These are phyloP conservation scores for Muntiacus muntjak DNA, from an alignment of 2,113 vertebrate genomes.

Conservation along the genomic window DNA sequence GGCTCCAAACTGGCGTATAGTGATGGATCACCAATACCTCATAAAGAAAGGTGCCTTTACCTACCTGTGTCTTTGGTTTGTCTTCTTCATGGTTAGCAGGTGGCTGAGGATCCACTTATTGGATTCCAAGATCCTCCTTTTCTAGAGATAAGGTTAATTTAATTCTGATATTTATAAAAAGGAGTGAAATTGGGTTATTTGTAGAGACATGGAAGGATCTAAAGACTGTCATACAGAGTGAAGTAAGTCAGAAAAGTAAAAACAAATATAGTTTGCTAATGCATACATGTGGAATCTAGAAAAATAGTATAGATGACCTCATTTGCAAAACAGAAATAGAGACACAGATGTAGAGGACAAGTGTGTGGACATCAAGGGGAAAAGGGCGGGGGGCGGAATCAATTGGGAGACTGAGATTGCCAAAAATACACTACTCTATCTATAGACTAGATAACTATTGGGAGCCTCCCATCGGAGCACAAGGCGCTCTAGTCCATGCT, in stretches of 20 bases:
- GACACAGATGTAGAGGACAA: neutral
- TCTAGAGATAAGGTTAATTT: neutral
- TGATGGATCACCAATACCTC: neutral
- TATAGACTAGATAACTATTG: neutral
- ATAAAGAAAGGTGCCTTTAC: neutral
- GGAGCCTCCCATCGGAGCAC: fast-evolving
- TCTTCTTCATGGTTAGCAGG: neutral
- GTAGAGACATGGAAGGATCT: neutral
- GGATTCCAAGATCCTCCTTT: neutral
- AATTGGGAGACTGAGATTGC: neutral
- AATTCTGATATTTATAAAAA: neutral
- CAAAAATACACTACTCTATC: neutral
- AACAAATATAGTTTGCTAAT: neutral
- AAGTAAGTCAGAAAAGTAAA: neutral
- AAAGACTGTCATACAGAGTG: neutral
- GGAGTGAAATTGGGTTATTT: neutral
- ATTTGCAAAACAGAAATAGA: neutral
- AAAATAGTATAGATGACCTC: neutral
- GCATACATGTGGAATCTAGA: neutral
- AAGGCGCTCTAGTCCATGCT: neutral
- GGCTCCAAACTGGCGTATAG: neutral
- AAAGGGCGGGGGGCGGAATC: neutral
- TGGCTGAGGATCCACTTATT: neutral
- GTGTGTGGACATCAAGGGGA: neutral
- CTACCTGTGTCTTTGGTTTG: neutral